Base-by-base conservation (phyloP, 2,113 vertebrate species). In the Heterocephalus glaber region DNA sequence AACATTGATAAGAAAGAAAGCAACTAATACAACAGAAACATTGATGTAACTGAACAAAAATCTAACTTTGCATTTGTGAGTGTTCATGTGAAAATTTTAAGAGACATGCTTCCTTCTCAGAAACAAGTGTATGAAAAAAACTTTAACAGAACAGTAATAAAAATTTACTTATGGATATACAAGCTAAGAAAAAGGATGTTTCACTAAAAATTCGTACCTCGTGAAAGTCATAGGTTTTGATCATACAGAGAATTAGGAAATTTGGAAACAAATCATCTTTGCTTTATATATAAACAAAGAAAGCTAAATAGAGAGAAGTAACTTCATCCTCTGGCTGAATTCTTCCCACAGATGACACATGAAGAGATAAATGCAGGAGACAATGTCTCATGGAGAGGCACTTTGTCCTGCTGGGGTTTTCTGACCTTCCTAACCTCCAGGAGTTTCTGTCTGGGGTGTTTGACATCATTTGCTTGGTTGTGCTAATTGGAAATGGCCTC, bases 331-430 rank as follows among this genome's bases (percentile, higher is more conserved):
- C 3, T 58, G 12, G n/a, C 35, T 60, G 5, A 13, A 12, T 52
- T 20, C 28, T 35, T 77, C 47, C 47, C 1, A 58, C 47, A 92
- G 84, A 95, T 96, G 89, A 19, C 70, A 12, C 11, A 49, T 4
- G 33, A 28, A 74, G 38, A 80, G 7, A 24, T 49, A 58, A 61
- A 35, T 9, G 13, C 4, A 61, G 28, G 74, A 38, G 47, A 12
- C 13, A 97, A 93, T 68, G 28, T 52, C 4, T 84, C 33, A 30
- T 38, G 0, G 83, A 87, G 14, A 6, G 8, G 26, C 20, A 44
- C 1, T 96, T 95, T 38, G 30, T 94, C 68, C 89, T 97, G 2
- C 41, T 97, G 65, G 95, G 95, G 68, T 94, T 97, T 58, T 96
- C 47, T 5, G 47, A 49, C 47, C 47, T 49, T 49, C 47, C 47